phyloP scores from a whole-genome alignment of 2,888 invertebrate species.

The Drosophila acutilabella region DNA sequence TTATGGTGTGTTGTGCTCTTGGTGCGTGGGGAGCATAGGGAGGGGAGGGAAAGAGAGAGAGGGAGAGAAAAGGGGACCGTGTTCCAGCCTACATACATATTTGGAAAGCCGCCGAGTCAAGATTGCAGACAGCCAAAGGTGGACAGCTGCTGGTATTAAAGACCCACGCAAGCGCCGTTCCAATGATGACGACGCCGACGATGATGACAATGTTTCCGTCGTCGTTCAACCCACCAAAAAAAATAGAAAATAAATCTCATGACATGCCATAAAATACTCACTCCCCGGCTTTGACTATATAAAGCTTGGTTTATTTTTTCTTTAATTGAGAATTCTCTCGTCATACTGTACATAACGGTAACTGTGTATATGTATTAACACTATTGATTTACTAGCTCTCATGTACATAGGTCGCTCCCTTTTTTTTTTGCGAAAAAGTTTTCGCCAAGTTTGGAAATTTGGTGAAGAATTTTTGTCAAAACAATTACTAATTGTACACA shows the following conservation, averaged over 20 bases:
- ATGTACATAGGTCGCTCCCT: conserved; percentile 13
- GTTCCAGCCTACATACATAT: conserved; percentile 38
- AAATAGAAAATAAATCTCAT: conserved; percentile 9
- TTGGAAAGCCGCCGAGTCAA: conserved; percentile 19
- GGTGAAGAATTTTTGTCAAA: background rate
- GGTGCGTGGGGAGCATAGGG: conserved; percentile 41
- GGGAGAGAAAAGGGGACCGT: conserved; percentile 6
- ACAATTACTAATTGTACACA: background rate
- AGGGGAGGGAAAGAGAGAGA: background rate
- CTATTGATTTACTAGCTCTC: conserved; percentile 7
- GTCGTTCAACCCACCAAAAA: conserved; percentile 39
- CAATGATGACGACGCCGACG: background rate
- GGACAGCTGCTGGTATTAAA: conserved; percentile 44
- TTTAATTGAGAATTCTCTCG: conserved; percentile 14
- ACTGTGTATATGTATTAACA: conserved; percentile 9
- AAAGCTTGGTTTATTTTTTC: conserved; percentile 30
- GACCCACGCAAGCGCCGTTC: conserved; percentile 35
- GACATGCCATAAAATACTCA: conserved; percentile 23
- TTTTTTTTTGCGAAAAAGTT: background rate
- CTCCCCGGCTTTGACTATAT: conserved; percentile 33
- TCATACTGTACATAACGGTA: conserved; percentile 13
- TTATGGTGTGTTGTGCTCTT: conserved; percentile 6
- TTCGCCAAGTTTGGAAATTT: background rate
- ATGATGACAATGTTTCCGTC: conserved; percentile 43
- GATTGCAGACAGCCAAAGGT: conserved; percentile 32